Evolutionary conservation across 2,888 invertebrate genomes (phyloP).

Genomic region (Volucella inflata): DNA sequence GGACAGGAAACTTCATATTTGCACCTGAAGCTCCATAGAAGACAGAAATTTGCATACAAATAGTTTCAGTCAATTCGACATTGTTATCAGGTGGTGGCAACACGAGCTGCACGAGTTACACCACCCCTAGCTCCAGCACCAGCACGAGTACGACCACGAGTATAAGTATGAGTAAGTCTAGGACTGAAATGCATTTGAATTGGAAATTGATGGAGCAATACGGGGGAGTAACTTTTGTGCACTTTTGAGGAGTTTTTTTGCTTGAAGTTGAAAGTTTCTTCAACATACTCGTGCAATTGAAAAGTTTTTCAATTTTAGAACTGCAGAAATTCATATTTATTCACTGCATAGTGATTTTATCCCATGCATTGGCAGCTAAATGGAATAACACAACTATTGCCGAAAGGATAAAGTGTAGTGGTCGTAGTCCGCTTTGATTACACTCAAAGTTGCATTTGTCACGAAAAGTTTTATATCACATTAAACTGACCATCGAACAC

Average conservation of each 20-base stretch:
- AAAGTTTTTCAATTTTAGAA: slow-evolving; percentile 44
- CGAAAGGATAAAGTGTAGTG: no score
- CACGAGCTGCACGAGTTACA: no score
- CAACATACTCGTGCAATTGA: slow-evolving; percentile 7
- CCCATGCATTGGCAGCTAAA: neutral
- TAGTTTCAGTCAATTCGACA: slow-evolving; percentile 22
- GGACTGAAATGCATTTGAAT: slow-evolving; percentile 9
- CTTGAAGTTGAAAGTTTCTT: slow-evolving; percentile 10
- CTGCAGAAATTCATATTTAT: slow-evolving; percentile 25
- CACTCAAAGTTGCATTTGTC: no score
- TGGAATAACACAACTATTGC: neutral
- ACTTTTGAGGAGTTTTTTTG: slow-evolving; percentile 19
- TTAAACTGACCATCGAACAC: no score
- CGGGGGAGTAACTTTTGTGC: slow-evolving; percentile 17
- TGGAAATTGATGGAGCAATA: slow-evolving; percentile 31
- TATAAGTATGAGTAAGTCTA: no score
- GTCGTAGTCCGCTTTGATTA: no score
- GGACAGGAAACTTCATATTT: slow-evolving; percentile 52
- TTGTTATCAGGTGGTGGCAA: slow-evolving; percentile 15
- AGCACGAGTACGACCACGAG: slow-evolving; percentile 2
- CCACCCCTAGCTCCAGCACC: no score
- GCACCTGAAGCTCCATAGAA: slow-evolving; percentile 41
- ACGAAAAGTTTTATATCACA: no score
- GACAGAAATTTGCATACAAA: slow-evolving; percentile 27
- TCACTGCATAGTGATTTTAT: slow-evolving; percentile 12